Percentiles rank a stretch among this genome's conserved stretches.
Evolutionary conservation across 2,888 invertebrate species (phyloP).

Genomic region (Rhogogaster chlorosoma): DNA sequence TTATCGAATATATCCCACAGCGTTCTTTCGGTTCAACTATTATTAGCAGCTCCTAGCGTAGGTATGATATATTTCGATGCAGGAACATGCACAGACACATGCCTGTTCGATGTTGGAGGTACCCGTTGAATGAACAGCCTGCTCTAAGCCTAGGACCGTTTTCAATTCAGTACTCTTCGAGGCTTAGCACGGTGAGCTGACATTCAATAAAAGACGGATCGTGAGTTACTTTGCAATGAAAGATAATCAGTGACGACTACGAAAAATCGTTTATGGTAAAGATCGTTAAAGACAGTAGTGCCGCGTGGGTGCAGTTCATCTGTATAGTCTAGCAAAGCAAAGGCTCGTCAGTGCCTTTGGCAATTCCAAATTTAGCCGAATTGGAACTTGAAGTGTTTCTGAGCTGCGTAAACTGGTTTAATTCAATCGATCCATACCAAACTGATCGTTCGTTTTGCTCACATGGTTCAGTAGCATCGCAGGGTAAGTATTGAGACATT

Average conservation of each 20-base stretch:
- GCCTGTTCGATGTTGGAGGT: background rate
- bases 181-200: background rate
- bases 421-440: slow-evolving; percentile 16
- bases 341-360: slow-evolving; percentile 12
- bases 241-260: too few relatives aligned
- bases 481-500: background rate
- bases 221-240: background rate
- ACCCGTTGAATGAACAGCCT: slow-evolving; percentile 31
- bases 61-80: background rate
- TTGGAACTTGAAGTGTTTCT: slow-evolving; percentile 40
- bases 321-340: background rate
- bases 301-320: slow-evolving; percentile 13
- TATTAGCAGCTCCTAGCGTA: background rate
- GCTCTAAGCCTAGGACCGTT: slow-evolving; percentile 38
- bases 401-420: slow-evolving; percentile 20
- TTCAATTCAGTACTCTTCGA: slow-evolving; percentile 34
- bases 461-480: background rate
- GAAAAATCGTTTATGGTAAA: slow-evolving; percentile 3
- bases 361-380: slow-evolving; percentile 44
- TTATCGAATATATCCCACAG: background rate
- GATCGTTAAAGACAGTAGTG: background rate
- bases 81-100: background rate
- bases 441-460: background rate
- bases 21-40: background rate
- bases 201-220: background rate